These are phyloP conservation scores for Psittacus erithacus DNA, from an alignment of 2,113 vertebrate genomes.

Conservation along the genomic window DNA sequence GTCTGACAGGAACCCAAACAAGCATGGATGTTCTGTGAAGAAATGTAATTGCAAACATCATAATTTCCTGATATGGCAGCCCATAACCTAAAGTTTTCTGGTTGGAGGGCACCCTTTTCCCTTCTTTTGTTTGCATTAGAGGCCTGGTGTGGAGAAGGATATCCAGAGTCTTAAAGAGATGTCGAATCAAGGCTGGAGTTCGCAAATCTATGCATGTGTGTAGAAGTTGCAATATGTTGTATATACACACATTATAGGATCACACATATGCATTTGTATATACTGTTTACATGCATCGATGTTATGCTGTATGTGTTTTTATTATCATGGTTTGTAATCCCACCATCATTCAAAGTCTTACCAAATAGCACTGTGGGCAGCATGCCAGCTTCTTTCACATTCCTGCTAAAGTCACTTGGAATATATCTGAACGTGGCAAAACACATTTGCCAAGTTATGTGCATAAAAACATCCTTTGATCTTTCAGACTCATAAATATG, in stretches of 20 bases:
- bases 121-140: neutral
- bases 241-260: constrained; percentile 62
- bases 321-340: constrained; percentile 73
- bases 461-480: constrained; percentile 84
- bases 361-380: constrained; percentile 79
- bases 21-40: neutral
- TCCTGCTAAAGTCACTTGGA: constrained; percentile 80
- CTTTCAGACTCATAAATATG: constrained; percentile 83
- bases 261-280: constrained; percentile 66
- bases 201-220: neutral
- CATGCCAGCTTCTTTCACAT: constrained; percentile 74
- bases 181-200: neutral
- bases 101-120: neutral
- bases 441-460: constrained; percentile 81
- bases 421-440: constrained; percentile 78
- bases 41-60: neutral
- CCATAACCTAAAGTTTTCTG: neutral
- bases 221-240: constrained; percentile 59
- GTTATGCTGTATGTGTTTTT: constrained; percentile 73
- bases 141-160: neutral
- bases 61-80: neutral
- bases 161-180: neutral
- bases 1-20: neutral
- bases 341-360: constrained; percentile 75
- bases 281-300: constrained; percentile 67